A percentile compares a stretch with the other conserved stretches of the same genome.
These are phyloP conservation scores for Mormyrops boulengeri DNA, from an alignment of 2,797 vertebrate species.

Conservation along the genomic window DNA sequence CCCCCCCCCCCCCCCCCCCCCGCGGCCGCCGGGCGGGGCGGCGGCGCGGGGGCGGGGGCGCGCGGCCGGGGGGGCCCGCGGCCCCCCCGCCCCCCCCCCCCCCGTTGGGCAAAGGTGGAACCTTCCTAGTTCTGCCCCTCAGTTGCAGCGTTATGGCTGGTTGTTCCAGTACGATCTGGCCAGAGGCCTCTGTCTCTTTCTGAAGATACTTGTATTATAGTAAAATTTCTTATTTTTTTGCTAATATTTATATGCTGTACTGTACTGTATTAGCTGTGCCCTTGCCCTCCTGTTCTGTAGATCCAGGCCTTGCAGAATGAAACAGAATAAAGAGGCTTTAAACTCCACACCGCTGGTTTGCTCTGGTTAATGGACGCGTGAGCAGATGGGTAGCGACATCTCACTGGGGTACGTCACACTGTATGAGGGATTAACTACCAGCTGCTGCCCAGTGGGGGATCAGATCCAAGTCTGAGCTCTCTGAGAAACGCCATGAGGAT, in stretches of 20 bases:
- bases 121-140: not conserved
- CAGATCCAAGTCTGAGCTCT: not conserved
- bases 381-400: not conserved
- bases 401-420: not conserved
- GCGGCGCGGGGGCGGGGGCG: too few species aligned
- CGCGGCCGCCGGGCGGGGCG: too few species aligned
- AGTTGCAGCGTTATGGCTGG: not conserved
- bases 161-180: not conserved
- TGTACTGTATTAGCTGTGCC: conserved; percentile 47
- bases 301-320: conserved; percentile 23
- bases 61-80: too few species aligned
- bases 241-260: conserved; percentile 46
- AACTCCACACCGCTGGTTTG: not conserved
- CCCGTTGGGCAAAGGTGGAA: too few species aligned
- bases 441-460: not conserved
- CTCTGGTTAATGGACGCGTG: not conserved
- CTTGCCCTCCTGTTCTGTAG: conserved; percentile 37
- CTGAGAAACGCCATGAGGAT: not conserved
- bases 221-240: conserved; percentile 41
- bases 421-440: not conserved
- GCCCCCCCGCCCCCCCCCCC: too few species aligned
- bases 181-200: not conserved
- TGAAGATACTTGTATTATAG: conserved; percentile 41
- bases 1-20: too few species aligned
- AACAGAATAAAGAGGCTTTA: conserved; percentile 52